Evolutionary conservation across 2,888 invertebrate species (phyloP).

Genomic region (Plagodis dolabraria): DNA sequence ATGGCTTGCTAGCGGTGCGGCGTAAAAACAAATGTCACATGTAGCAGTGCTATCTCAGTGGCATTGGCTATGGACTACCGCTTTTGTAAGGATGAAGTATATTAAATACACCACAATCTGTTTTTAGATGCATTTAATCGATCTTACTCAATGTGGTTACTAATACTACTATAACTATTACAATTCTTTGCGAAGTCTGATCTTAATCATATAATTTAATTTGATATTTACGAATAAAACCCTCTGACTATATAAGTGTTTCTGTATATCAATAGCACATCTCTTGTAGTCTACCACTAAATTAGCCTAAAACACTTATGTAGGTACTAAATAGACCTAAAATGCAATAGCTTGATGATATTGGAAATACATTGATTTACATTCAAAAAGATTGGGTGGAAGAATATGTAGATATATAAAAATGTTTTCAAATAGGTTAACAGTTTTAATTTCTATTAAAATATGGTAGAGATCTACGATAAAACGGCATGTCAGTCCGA

Average conservation of each 20-base stretch:
- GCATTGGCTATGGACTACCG: too few species aligned
- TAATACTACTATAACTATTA: slow-evolving; percentile 58
- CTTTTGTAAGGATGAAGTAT: background rate
- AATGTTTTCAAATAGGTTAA: background rate
- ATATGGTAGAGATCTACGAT: too few species aligned
- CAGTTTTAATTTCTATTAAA: background rate
- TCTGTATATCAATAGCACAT: slow-evolving; percentile 1
- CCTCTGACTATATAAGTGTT: slow-evolving; percentile 1
- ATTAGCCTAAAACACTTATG: slow-evolving; percentile 10
- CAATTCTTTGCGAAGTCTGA: slow-evolving; percentile 36
- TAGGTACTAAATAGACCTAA: slow-evolving; percentile 42
- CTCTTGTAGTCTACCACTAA: background rate
- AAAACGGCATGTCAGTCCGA: too few species aligned
- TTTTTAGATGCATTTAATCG: slow-evolving; percentile 56
- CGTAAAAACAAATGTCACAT: too few species aligned
- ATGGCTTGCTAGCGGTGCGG: too few species aligned
- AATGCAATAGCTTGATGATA: slow-evolving; percentile 46
- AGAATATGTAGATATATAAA: slow-evolving; percentile 16
- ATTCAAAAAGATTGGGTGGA: slow-evolving; percentile 36
- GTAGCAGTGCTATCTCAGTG: too few species aligned
- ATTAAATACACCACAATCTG: slow-evolving; percentile 37
- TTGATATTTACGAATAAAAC: slow-evolving; percentile 12
- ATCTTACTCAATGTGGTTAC: slow-evolving; percentile 59
- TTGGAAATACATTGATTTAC: slow-evolving; percentile 33
- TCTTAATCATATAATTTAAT: slow-evolving; percentile 20